phyloP scores from a whole-genome alignment of 1,140 invertebrate genomes.

The Chironomus striatipennis region DNA sequence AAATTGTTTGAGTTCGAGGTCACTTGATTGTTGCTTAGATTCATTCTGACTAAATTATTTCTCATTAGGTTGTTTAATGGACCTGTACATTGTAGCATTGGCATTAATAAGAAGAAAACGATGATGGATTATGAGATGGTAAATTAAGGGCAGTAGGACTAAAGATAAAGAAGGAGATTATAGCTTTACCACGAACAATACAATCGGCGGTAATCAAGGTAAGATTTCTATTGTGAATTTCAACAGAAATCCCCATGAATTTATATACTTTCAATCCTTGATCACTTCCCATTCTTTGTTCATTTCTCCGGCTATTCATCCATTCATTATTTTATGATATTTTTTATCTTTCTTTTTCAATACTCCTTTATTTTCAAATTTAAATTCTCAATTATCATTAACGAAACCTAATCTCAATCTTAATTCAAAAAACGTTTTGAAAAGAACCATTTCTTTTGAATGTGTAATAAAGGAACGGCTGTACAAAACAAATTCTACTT shows the following conservation, averaged over 20 bases:
- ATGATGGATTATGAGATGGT: neutral
- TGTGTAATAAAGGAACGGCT: neutral
- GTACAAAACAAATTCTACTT: constrained; percentile 4
- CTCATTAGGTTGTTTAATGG: neutral
- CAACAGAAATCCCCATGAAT: neutral
- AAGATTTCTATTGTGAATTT: neutral
- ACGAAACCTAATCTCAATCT: too few species aligned
- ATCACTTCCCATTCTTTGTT: constrained; percentile 7
- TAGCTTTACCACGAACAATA: neutral
- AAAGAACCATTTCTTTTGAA: neutral
- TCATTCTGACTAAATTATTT: neutral
- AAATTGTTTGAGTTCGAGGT: constrained; percentile 13
- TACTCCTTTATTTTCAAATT: neutral
- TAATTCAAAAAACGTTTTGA: too few species aligned
- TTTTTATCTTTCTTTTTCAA: neutral
- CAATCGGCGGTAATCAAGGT: neutral
- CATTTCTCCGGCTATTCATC: neutral
- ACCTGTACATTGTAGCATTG: neutral
- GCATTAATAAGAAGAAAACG: neutral
- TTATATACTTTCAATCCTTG: neutral
- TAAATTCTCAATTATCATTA: too few species aligned
- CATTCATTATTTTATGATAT: neutral
- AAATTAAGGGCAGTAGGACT: constrained; percentile 7
- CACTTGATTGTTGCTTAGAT: neutral
- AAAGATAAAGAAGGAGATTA: neutral